Base-by-base conservation (phyloP, 53 echinoderm and acorn worm species). In the Actinopyga echinites region DNA sequence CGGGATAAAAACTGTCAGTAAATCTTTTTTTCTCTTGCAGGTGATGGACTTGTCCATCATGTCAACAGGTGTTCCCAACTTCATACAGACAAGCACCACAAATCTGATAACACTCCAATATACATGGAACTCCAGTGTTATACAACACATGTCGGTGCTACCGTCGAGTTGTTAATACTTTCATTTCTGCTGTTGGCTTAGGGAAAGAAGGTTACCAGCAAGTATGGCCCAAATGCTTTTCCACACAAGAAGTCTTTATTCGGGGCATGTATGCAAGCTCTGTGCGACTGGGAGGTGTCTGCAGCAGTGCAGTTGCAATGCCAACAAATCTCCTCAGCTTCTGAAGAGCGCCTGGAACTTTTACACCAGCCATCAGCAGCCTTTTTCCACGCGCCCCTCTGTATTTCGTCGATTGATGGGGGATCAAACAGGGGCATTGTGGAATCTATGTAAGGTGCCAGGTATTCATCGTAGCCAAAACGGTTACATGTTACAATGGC, bases 401-500 rank as follows among this genome's bases (percentile, higher is more conserved):
- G 10, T 30, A 12, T 26, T 62, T 30, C 32, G 53, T 30, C 21
- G 34, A 8, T 43, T 86, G 86, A 24, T 13, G 37, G 68, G 57
- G 44, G 82, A 71, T 56, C 53, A 77, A 56, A 25, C 30, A n/a
- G 74, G 82, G 21, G 60, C 82, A 0, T 28, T 55, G 55, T 75
- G 33, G 74, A 74, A 83, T 35, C 74, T 74, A 42, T 6, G 22
- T 9, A 87, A 69, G 37, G 87, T 71, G 23, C 65, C 88, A 37
- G 75, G 75, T 61, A 64, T 56, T 0, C 88, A 83, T 42, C 13
- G 64, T 30, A 55, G 64, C 56, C 88, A 83, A 38, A 65, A 64
- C 20, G 89, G 93, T 30, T 91, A 91, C 74, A 89, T 87, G 61
- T 52, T 91, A 73, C 91, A 95, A 66, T 85, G 89, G 85, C 93